Percentiles rank a stretch among this genome's conserved stretches.
Evolutionary conservation across 2,888 invertebrate species (phyloP).

Genomic region (Resseliella maxima): DNA sequence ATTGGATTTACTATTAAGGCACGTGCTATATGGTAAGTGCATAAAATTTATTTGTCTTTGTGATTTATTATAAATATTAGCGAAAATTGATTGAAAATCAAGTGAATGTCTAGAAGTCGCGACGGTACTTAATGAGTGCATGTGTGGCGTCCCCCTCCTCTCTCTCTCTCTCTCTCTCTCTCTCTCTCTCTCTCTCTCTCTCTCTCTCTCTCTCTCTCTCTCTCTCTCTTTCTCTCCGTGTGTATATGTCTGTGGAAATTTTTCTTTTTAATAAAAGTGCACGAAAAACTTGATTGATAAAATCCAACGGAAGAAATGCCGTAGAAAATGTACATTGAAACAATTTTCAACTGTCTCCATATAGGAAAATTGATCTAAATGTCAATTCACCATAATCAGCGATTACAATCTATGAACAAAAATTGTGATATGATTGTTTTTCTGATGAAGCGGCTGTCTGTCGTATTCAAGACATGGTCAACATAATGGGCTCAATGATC

Average conservation of each 20-base stretch:
- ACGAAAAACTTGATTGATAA: background rate
- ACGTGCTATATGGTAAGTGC: background rate
- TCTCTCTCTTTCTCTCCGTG: too few species aligned
- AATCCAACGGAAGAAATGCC: background rate
- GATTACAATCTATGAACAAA: constrained; percentile 17
- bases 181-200: too few species aligned
- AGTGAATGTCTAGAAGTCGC: background rate
- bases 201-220: too few species aligned
- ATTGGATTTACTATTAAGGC: constrained; percentile 21
- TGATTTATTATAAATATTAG: background rate
- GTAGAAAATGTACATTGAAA: background rate
- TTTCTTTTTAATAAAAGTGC: background rate
- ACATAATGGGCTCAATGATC: constrained; percentile 49
- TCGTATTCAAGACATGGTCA: background rate
- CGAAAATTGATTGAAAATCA: background rate
- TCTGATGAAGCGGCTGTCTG: constrained; percentile 30
- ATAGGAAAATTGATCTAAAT: constrained; percentile 49
- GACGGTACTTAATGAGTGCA: background rate
- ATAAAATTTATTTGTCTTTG: background rate
- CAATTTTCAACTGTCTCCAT: constrained; percentile 1
- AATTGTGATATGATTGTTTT: constrained; percentile 43
- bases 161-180: too few species aligned
- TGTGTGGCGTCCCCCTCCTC: too few species aligned
- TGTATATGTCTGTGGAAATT: background rate
- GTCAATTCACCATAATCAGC: constrained; percentile 26